These are phyloP conservation scores for Amphimedon queenslandica DNA, from an alignment of 37 sponge, comb jelly and placozoan species.

Conservation along the genomic window DNA sequence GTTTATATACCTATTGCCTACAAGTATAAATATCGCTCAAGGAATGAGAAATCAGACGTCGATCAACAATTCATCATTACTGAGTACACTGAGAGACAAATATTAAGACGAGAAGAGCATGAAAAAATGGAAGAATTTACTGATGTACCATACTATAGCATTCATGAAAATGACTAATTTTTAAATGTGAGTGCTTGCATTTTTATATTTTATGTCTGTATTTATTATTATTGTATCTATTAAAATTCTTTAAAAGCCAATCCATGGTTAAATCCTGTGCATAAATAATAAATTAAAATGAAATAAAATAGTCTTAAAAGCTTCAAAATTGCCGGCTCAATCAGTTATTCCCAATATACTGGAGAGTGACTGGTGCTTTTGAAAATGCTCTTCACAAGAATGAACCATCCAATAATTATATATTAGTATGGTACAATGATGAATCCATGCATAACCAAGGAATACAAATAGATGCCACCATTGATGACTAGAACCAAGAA, in stretches of 20 bases:
- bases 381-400: constrained; percentile 14
- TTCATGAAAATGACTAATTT: too few species aligned
- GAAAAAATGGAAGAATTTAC: too few species aligned
- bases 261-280: too few species aligned
- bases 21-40: not conserved
- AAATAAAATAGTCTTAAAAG: too few species aligned
- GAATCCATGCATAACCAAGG: constrained; percentile 53
- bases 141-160: too few species aligned
- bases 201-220: too few species aligned
- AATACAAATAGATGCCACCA: constrained; percentile 86
- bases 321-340: too few species aligned
- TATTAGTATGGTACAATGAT: constrained; percentile 50
- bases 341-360: not conserved
- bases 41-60: not conserved
- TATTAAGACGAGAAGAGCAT: too few species aligned
- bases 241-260: too few species aligned
- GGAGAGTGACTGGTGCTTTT: not conserved
- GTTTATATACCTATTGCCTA: not conserved
- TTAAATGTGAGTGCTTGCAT: too few species aligned
- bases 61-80: not conserved
- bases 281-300: too few species aligned
- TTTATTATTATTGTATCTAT: too few species aligned
- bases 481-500: constrained; percentile 87
- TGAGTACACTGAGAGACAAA: constrained; percentile 5
- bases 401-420: constrained; percentile 53